phyloP scores from a whole-genome alignment of 2,888 invertebrate genomes.

The Lepidochitona cinerea region DNA sequence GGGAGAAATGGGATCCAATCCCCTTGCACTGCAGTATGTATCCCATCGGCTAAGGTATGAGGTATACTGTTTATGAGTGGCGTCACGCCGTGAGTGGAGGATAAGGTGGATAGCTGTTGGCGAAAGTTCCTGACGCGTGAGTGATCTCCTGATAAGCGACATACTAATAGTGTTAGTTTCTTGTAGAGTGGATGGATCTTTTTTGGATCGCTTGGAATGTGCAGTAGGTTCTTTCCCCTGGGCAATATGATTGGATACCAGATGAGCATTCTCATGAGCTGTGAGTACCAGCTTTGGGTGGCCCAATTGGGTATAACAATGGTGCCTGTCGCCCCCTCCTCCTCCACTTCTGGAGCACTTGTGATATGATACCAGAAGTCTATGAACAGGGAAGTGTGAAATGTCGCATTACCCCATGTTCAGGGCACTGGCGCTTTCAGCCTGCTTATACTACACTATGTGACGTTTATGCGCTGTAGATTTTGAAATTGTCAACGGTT shows the following conservation, averaged over 20 bases:
- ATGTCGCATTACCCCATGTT: too few species aligned
- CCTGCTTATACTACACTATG: too few species aligned
- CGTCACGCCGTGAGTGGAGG: constrained; percentile 27
- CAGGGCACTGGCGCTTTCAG: too few species aligned
- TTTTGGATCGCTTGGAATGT: too few species aligned
- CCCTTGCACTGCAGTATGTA: constrained; percentile 24
- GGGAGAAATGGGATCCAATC: constrained; percentile 25
- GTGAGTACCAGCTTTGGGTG: constrained; percentile 20
- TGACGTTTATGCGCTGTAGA: too few species aligned
- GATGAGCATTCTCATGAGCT: constrained; percentile 11
- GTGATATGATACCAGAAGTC: constrained; percentile 11
- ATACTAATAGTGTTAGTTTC: constrained; percentile 13
- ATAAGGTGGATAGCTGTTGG: constrained; percentile 15
- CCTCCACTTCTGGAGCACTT: constrained; percentile 17
- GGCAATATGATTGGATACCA: too few species aligned
- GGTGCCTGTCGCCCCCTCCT: constrained; percentile 11
- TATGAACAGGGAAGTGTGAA: too few species aligned
- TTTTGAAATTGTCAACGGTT: too few species aligned
- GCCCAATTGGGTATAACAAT: constrained; percentile 20
- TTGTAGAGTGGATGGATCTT: too few species aligned
- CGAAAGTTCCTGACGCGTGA: constrained; percentile 5
- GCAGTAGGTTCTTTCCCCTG: too few species aligned
- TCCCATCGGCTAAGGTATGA: constrained; percentile 32
- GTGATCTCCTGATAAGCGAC: constrained; percentile 9
- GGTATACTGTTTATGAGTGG: constrained; percentile 29